Base-by-base conservation (phyloP, 92 coral and sea anemone species). In the Siderastrea siderea region DNA sequence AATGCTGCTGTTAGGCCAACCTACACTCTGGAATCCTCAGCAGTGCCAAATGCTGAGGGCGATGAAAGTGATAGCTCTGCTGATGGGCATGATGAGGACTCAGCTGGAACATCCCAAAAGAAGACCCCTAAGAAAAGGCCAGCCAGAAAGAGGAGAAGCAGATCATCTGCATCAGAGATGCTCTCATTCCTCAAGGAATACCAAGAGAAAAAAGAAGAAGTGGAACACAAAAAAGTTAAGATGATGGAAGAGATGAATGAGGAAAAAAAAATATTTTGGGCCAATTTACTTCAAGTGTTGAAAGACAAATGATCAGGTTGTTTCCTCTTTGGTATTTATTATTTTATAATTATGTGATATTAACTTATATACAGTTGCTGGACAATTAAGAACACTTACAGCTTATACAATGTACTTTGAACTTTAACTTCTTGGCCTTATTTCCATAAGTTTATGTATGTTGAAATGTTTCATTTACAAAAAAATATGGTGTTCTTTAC, bases 161-260 rank as follows among this genome's bases (percentile, higher is more conserved):
- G 80, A 26, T 85, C 77, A 3, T 85, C 89, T 59, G 89, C 89
- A 26, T 77, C 89, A 0, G 89, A 85, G 64, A 85, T 85, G 89
- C 80, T 85, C 47, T 3, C 57, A 51, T 85, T 85, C 19, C 89
- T 85, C 74, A 44, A 63, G 72, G 83, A 75, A 62, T 85, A 85
- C 38, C 82, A 75, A 85, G 83, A 76, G 68, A 46, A 60, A 60
- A 77, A 77, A 77, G 82, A 77, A 77, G 81, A 77, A 59, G 81
- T 3, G 52, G 50, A 77, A 77, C 47, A 77, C 81, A 77, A 77
- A 77, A 77, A 77, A 77, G 68, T 77, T 5, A 77, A 77, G 46
- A 77, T 77, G 53, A 58, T 77, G 69, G 68, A 77, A 60, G 82
- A 77, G 16, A 77, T 77, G 69, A 77, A 77, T 77, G 82, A 59